These are phyloP conservation scores for Micrastur ruficollis DNA, from an alignment of 2,797 vertebrate genomes.

Conservation along the genomic window DNA sequence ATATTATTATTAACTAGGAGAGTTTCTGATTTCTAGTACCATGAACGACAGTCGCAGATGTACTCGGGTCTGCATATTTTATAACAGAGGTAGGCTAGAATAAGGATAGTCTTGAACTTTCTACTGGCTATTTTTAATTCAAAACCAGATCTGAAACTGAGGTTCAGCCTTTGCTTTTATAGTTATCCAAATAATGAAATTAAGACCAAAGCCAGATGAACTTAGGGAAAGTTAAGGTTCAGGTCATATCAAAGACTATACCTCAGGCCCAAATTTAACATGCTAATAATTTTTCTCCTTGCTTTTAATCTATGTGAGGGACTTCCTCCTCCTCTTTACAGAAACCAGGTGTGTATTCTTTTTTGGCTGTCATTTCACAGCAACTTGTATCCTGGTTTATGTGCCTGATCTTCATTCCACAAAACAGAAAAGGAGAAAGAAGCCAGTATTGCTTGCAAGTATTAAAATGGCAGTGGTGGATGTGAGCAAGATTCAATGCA, in stretches of 20 bases:
- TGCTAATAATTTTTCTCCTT: slow-evolving; percentile 20
- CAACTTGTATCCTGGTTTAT: neutral
- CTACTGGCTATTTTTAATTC: neutral
- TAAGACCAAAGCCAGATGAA: slow-evolving; percentile 39
- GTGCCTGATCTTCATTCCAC: neutral
- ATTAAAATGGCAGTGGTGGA: neutral
- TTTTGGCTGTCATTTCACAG: neutral
- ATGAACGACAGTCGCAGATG: neutral
- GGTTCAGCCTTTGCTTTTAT: slow-evolving; percentile 20
- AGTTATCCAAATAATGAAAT: slow-evolving; percentile 27
- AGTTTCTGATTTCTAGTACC: slow-evolving; percentile 20
- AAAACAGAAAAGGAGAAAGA: neutral
- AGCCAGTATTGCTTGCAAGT: neutral
- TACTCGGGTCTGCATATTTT: neutral
- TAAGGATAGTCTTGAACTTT: slow-evolving; percentile 5
- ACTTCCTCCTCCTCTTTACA: slow-evolving; percentile 32
- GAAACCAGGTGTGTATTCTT: slow-evolving; percentile 24
- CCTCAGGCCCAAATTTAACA: slow-evolving; percentile 44
- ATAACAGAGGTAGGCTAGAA: neutral
- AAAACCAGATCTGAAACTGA: slow-evolving; percentile 27
- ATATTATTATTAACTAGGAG: neutral
- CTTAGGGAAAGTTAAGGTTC: slow-evolving; percentile 3
- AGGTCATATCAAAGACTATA: slow-evolving; percentile 25
- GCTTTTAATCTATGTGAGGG: neutral
- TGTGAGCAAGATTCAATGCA: neutral